Conservation (phyloP, 2,113 vertebrate species). For the Leptocoma aspasia region DNA sequence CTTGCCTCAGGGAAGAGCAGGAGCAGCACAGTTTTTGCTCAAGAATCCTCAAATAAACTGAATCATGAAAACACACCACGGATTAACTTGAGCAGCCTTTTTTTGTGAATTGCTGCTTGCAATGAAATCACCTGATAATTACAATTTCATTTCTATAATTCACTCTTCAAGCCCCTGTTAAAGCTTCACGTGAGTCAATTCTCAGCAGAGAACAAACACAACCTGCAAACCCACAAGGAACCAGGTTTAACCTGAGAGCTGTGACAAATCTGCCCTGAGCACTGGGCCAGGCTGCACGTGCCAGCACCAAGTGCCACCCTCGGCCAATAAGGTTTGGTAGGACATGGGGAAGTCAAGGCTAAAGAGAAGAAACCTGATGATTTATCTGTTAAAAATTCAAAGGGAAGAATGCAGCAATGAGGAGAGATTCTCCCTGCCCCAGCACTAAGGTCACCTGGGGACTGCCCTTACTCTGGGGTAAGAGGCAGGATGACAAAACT, state of each 20-base stretch:
- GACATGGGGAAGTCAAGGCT: not conserved
- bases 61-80: not conserved
- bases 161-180: not conserved
- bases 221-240: not conserved
- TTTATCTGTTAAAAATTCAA: not conserved
- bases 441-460: not conserved
- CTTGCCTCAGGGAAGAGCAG: not conserved
- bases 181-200: not conserved
- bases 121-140: not conserved
- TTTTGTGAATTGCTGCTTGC: not conserved
- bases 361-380: not conserved
- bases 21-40: not conserved
- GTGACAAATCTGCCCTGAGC: not conserved
- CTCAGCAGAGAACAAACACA: not conserved
- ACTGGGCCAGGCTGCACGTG: rapidly evolving
- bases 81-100: not conserved
- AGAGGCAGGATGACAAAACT: not conserved
- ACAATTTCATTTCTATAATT: not conserved
- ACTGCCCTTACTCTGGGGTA: not conserved
- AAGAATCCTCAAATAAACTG: not conserved
- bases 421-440: not conserved
- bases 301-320: not conserved
- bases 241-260: not conserved
- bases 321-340: not conserved
- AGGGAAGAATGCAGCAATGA: not conserved